Evolutionary conservation across 2,888 invertebrate genomes (phyloP).

Genomic region (Macrostomum cliftonense): DNA sequence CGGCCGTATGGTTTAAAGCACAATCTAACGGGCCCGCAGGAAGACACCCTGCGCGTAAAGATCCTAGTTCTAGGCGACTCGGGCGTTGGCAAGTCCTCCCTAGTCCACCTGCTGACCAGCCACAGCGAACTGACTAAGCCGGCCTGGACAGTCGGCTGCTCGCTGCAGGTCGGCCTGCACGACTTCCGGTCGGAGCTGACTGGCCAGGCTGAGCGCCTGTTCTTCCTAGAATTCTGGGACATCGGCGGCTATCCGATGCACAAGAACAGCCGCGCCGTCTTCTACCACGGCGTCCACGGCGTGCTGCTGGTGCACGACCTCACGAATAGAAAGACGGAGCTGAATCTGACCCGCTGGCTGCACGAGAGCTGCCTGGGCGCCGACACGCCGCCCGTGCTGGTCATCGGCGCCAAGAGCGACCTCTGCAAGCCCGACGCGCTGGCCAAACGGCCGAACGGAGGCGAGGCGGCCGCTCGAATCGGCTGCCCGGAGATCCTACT

Average conservation of each 20-base stretch:
- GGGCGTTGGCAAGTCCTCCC: conserved; percentile 90
- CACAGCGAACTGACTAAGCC: conserved; percentile 64
- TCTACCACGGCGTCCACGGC: conserved; percentile 78
- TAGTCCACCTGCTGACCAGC: conserved; percentile 73
- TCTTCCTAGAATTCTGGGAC: conserved; percentile 88
- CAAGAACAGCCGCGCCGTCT: conserved; percentile 72
- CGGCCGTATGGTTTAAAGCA: too few species aligned
- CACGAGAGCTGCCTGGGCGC: conserved; percentile 48
- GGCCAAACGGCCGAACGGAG: conserved; percentile 77
- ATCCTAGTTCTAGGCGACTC: not conserved
- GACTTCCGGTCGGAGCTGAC: not conserved
- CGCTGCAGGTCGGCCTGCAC: conserved; percentile 63
- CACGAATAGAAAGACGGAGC: conserved; percentile 81
- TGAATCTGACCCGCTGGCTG: conserved; percentile 77
- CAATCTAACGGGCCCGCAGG: too few species aligned
- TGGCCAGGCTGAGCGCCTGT: conserved; percentile 54
- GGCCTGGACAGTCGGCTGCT: conserved; percentile 86
- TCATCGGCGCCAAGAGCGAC: conserved; percentile 27
- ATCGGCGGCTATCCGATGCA: conserved; percentile 84
- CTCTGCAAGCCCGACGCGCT: conserved; percentile 62
- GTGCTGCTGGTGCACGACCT: conserved; percentile 88
- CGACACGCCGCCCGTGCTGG: not conserved
- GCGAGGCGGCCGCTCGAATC: conserved; percentile 42
- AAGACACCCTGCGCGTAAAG: not conserved
- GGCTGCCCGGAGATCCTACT: not conserved